These are phyloP conservation scores for Ceyx cyanopectus DNA, from an alignment of 2,113 vertebrate species.

Conservation along the genomic window DNA sequence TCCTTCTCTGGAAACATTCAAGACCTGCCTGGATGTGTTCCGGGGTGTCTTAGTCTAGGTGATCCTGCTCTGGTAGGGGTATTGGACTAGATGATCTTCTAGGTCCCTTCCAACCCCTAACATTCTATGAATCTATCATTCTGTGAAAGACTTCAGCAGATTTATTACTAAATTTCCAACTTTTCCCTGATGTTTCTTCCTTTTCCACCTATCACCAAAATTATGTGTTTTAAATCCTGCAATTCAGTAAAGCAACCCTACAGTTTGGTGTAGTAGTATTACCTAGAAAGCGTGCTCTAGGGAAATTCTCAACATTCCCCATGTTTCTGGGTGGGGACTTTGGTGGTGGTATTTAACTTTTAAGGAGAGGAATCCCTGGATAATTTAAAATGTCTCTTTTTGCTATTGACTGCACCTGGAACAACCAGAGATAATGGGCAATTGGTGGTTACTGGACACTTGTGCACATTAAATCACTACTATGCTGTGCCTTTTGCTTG, in stretches of 20 bases:
- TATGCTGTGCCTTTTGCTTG: neutral
- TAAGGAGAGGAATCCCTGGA: neutral
- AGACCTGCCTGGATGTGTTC: too few species aligned
- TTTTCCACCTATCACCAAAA: neutral
- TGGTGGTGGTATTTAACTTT: neutral
- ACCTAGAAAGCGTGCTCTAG: neutral
- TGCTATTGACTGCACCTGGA: neutral
- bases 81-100: too few species aligned
- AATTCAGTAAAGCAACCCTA: neutral
- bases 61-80: too few species aligned
- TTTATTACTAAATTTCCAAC: neutral
- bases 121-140: too few species aligned
- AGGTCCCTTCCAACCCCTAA: too few species aligned
- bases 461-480: neutral
- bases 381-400: neutral
- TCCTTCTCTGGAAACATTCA: too few species aligned
- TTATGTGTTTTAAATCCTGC: neutral
- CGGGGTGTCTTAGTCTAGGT: too few species aligned
- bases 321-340: neutral
- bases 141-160: neutral
- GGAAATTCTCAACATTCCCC: neutral
- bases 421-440: neutral
- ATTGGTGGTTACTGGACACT: neutral
- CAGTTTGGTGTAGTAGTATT: neutral
- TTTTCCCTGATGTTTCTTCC: neutral